phyloP scores from a whole-genome alignment of 92 coral and sea anemone genomes.

The Zoanthus solanderi region DNA sequence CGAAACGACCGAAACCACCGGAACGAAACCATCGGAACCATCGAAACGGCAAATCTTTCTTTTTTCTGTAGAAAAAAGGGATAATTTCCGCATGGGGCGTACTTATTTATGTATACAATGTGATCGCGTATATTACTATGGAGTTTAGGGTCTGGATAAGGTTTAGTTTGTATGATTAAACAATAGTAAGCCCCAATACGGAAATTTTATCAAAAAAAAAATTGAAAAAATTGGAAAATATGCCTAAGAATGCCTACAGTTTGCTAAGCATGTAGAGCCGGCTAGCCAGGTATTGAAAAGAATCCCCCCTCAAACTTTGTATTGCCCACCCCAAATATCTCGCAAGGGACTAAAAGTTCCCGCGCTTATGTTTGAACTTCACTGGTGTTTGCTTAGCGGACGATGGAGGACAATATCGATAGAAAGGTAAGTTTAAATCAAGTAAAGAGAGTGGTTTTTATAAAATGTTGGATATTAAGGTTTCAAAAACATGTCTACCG shows the following conservation, averaged over 20 bases:
- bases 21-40: no score
- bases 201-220: conserved; percentile 7
- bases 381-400: conserved; percentile 28
- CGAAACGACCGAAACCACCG: no score
- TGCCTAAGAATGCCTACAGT: conserved; percentile 22
- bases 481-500: conserved; percentile 13
- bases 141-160: no score
- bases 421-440: conserved; percentile 21
- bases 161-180: no score
- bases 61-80: no score
- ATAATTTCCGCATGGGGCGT: no score
- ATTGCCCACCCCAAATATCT: conserved; percentile 18
- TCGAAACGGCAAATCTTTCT: no score
- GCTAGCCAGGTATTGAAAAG: conserved; percentile 19
- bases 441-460: conserved; percentile 21
- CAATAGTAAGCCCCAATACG: not conserved
- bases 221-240: conserved; percentile 6
- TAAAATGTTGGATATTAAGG: conserved; percentile 5
- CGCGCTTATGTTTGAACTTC: conserved; percentile 24
- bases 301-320: conserved; percentile 14
- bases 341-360: conserved; percentile 19
- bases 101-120: no score
- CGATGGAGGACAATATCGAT: conserved; percentile 29
- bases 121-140: no score
- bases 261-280: conserved; percentile 17